Evolutionary conservation across 2,113 vertebrate genomes (phyloP), one percentile per base, ranked within the genome.

Genomic region (Murina feae): DNA sequence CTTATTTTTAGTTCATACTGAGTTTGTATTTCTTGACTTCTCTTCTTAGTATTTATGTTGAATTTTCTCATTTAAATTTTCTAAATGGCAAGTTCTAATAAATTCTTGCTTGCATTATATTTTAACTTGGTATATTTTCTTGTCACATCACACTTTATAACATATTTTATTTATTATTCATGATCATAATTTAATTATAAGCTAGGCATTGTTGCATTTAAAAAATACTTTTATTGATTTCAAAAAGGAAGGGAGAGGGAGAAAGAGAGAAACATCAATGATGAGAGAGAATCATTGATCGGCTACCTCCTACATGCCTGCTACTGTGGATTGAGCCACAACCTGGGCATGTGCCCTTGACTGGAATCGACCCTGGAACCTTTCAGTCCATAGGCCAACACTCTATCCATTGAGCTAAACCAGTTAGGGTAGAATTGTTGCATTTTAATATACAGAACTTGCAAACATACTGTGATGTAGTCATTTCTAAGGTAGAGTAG

Each of bases 141-240:
- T 95, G 71, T 92, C 68, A 71, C 39, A 85, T 90, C 49, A 88
- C 8, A 75, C 51, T 96, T 84, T 75, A 44, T 85, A 94, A 82
- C 58, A 42, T 97, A 97, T 96, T 5, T 84, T 37, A 96, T n/a
- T 60, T 95, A 88, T 97, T 95, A 88, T 97, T 97, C 85, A 97
- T 98, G 93, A 89, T 95, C 95, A 58, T 93, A 58, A 87, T 97
- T 97, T 79, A 88, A 95, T 95, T 97, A 85, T 95, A 97, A 97
- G 88, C 44, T 86, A 97, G 63, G 47, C 53, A 10, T 96, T 90
- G 87, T 97, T 97, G 60, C 75, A 90, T 94, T 97, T 89, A 92
- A 92, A 60, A 60, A 58, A 58, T 58, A 58, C 21, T 58, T 58
- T 58, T 25, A 58, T 25, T 58, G 23, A 58, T 58, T 58, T 60